Base-by-base conservation (phyloP, 2,888 invertebrate species). In the Luperina nickerlii region DNA sequence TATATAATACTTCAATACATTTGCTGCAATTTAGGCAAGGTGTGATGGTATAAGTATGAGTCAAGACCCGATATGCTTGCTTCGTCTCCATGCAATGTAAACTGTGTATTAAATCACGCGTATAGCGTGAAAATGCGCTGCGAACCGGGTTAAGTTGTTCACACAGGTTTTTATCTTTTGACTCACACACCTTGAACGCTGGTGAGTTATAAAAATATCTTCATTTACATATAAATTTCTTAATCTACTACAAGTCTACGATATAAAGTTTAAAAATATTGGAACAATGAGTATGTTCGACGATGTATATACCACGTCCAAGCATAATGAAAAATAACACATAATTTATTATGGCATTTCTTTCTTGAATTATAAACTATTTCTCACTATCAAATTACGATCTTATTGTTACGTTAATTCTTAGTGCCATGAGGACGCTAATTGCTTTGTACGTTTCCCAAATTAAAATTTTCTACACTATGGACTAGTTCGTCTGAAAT, bases 311-410 rank as follows among this genome's bases (percentile, higher is more conserved):
- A 48, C 38, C 18, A 27, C 11, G 2, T 54, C 15, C 20, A 48
- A 71, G 38, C 48, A n/a, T 18, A 66, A 11, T 27, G 1, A 51
- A 42, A 9, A 60, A 51, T 32, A 7, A 73, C 20, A n/a, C 54
- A 9, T 63, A 5, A 45, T 20, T 51, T 63, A 79, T 32, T 57
- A 79, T 79, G 66, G 74, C 81, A 62, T 74, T 67, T 73, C 3
- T n/a, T 71, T 72, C 20, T 60, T 60, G 51, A 32, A 74, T 74
- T 81, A 32, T 51, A 32, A 51, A 67, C 32, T 81, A 80, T 45
- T 67, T 76, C 48, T 81, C 68, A 81, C 80, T 81, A 68, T 76
- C 18, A 48, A 63, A 57, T 76, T 42, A 57, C 27, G 1, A 54
- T 48, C 20, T 38, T 54, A 45, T 62, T 62, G 8, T 72, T 51